Percentiles rank a stretch among this genome's conserved stretches.
phyloP scores from a whole-genome alignment of 35 echinoderm and acorn worm species.

The Chiridota heheva region DNA sequence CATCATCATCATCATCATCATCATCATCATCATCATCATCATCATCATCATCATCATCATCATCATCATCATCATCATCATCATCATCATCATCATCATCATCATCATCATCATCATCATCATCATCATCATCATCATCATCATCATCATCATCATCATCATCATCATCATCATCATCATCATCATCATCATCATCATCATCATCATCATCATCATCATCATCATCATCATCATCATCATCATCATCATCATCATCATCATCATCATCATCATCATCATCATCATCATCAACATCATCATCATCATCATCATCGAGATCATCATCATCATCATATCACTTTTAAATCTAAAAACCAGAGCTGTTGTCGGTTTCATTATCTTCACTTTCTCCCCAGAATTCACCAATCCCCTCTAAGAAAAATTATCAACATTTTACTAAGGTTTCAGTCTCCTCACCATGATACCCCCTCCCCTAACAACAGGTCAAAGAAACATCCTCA shows the following conservation, averaged over 20 bases:
- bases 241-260: conserved; percentile 43
- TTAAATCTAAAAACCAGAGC: too few species aligned
- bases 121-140: conserved; percentile 6
- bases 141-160: conserved; percentile 6
- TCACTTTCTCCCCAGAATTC: too few species aligned
- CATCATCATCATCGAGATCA: neutral
- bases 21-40: conserved; percentile 6
- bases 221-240: neutral
- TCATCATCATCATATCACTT: too few species aligned
- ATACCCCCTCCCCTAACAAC: too few species aligned
- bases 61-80: conserved; percentile 6
- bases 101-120: conserved; percentile 6
- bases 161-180: conserved; percentile 6
- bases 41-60: conserved; percentile 6
- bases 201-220: conserved; percentile 1
- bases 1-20: conserved; percentile 6
- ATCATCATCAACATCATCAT: conserved; percentile 5
- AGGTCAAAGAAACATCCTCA: too few species aligned
- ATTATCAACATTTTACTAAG: too few species aligned
- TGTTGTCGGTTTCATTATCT: too few species aligned
- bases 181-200: conserved; percentile 6
- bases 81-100: conserved; percentile 6
- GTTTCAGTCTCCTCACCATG: too few species aligned
- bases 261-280: conserved; percentile 44
- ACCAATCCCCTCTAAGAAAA: too few species aligned